phyloP scores from a whole-genome alignment of 2,888 invertebrate species.

The Lasioglossum oenotherae region DNA sequence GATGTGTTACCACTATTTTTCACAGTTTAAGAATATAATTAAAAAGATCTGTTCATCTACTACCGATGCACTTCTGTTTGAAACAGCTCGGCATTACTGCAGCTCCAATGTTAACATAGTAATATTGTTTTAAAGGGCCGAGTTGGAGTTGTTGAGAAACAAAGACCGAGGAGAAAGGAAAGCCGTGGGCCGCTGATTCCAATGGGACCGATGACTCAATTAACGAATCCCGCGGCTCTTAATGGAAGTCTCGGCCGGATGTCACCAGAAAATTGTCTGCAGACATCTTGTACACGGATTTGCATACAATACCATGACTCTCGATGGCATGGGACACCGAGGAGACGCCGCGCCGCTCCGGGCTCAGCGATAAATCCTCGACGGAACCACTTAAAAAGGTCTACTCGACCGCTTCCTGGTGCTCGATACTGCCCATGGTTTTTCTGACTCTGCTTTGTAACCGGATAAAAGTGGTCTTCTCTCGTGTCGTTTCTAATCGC shows the following conservation, averaged over 20 bases:
- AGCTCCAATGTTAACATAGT: not conserved
- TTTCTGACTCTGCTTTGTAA: conserved; percentile 43
- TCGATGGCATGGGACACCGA: conserved; percentile 53
- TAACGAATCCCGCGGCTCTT: conserved; percentile 29
- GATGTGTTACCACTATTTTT: too few species aligned
- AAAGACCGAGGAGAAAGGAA: not conserved
- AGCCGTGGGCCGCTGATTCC: not conserved
- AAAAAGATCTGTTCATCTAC: too few species aligned
- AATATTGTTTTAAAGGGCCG: not conserved
- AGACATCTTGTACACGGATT: conserved; percentile 43
- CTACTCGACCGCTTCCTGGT: conserved; percentile 66
- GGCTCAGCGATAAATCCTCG: conserved; percentile 62
- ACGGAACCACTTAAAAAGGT: conserved; percentile 59
- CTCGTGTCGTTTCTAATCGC: conserved; percentile 16
- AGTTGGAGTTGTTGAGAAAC: not conserved
- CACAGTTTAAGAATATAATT: too few species aligned
- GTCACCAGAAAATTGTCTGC: conserved; percentile 34
- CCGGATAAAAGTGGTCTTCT: not conserved
- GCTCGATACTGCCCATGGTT: conserved; percentile 43
- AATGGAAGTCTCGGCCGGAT: conserved; percentile 41
- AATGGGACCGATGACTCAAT: conserved; percentile 23
- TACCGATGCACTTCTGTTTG: too few species aligned
- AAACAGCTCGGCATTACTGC: not conserved
- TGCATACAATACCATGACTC: conserved; percentile 65
- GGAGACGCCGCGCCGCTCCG: conserved; percentile 27